Evolutionary conservation across 30 jellyfish, hydroid and myxozoan genomes (phyloP).

Genomic region (Cassiopea xamachana): DNA sequence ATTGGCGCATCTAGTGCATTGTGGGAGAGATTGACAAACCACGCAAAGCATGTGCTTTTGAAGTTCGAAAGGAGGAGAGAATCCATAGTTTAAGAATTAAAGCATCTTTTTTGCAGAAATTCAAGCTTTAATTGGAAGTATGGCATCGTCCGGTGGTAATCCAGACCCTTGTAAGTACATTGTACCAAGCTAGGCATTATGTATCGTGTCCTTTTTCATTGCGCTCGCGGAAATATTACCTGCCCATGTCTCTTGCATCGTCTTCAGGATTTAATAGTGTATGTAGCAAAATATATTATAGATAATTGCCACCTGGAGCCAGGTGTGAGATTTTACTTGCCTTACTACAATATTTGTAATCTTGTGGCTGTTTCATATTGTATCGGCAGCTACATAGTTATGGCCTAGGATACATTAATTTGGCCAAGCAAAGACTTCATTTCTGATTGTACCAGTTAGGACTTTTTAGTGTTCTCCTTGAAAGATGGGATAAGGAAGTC

Average conservation of each 20-base stretch:
- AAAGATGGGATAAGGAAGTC: no score
- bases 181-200: background rate
- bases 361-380: no score
- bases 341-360: background rate
- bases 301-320: background rate
- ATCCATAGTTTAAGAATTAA: background rate
- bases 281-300: background rate
- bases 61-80: background rate
- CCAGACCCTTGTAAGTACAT: constrained; percentile 25
- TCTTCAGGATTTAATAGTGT: background rate
- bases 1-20: background rate
- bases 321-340: background rate
- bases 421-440: no score
- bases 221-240: background rate
- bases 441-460: no score
- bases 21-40: background rate
- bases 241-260: background rate
- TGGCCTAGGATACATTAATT: no score
- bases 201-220: background rate
- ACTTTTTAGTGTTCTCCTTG: no score
- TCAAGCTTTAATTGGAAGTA: background rate
- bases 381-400: no score
- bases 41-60: background rate
- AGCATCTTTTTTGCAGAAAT: background rate
- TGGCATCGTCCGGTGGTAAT: constrained; percentile 32